A percentile compares a stretch with the other conserved stretches of the same genome.
Conservation (phyloP, 2,797 vertebrate genomes). For the Kryptolebias ocellatus region DNA sequence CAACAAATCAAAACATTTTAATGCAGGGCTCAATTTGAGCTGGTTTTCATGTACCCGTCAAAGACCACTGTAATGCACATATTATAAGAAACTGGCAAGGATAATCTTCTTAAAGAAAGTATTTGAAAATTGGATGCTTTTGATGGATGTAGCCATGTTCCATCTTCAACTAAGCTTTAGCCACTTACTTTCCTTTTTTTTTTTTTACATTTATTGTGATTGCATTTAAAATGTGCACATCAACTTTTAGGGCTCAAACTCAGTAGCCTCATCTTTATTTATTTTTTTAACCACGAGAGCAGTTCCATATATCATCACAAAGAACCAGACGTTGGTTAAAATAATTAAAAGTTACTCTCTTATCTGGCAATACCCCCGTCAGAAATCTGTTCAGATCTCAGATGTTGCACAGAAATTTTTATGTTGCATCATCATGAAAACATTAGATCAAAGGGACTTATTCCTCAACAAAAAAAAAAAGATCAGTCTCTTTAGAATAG, state of each 20-base stretch:
- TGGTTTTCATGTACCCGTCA: constrained; percentile 34
- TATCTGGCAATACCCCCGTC: constrained; percentile 43
- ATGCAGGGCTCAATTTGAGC: constrained; percentile 30
- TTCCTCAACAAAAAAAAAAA: constrained; percentile 40
- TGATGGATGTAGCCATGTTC: constrained; percentile 29
- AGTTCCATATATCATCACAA: constrained; percentile 37
- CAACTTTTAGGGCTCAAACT: constrained; percentile 33
- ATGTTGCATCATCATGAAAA: constrained; percentile 76
- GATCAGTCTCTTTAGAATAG: constrained; percentile 62
- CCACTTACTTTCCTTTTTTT: constrained; percentile 5
- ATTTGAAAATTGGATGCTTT: constrained; percentile 44
- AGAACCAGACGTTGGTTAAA: constrained; percentile 54
- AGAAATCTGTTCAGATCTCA: constrained; percentile 69
- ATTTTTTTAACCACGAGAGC: constrained; percentile 36
- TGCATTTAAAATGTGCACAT: constrained; percentile 36
- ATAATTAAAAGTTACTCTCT: constrained; percentile 60
- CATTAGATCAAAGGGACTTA: constrained; percentile 68
- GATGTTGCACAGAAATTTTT: constrained; percentile 70
- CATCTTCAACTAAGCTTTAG: constrained; percentile 19
- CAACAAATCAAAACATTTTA: constrained; percentile 30
- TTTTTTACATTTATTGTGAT: constrained; percentile 39
- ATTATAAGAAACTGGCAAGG: constrained; percentile 28
- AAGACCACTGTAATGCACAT: constrained; percentile 20
- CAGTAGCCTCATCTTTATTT: constrained; percentile 11
- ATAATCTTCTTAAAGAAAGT: constrained; percentile 38